Percentiles rank a stretch among this genome's conserved stretches.
Evolutionary conservation across 2,888 invertebrate genomes (phyloP).

Genomic region (Acleris laterana): DNA sequence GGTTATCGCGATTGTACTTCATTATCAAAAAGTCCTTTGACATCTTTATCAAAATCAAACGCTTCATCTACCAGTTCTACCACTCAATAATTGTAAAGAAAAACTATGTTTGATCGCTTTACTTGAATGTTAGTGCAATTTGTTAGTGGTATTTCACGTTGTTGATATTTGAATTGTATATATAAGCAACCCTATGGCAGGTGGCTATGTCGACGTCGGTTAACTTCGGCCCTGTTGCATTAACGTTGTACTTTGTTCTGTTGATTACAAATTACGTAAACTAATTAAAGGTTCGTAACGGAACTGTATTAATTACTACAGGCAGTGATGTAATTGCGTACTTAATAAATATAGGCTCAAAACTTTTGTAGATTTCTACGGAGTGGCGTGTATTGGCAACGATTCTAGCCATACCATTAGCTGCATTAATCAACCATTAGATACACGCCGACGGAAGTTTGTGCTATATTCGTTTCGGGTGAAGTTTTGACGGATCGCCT

Average conservation of each 20-base stretch:
- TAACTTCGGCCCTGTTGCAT: conserved; percentile 21
- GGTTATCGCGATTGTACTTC: conserved; percentile 61
- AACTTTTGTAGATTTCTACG: conserved; percentile 17
- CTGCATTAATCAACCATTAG: conserved; percentile 60
- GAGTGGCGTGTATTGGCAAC: conserved; percentile 46
- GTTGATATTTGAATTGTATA: conserved; percentile 54
- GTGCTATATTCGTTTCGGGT: conserved; percentile 48
- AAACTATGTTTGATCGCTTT: conserved; percentile 42
- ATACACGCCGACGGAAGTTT: conserved; percentile 49
- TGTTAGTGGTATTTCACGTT: conserved; percentile 68
- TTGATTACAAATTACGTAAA: conserved; percentile 32
- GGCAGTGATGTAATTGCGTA: conserved; percentile 29
- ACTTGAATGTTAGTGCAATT: conserved; percentile 45
- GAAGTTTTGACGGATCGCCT: conserved; percentile 51
- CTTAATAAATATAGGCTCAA: conserved; percentile 27
- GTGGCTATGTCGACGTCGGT: conserved; percentile 21
- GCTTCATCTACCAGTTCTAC: neutral
- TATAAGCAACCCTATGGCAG: conserved; percentile 23
- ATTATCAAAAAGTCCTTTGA: conserved; percentile 26
- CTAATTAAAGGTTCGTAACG: conserved; percentile 36
- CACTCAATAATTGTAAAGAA: conserved; percentile 15
- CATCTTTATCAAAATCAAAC: conserved; percentile 15
- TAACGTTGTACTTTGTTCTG: conserved; percentile 21
- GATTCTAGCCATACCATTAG: conserved; percentile 52
- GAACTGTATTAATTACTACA: conserved; percentile 33